Evolutionary conservation across 2,888 invertebrate species (phyloP), one percentile per base, ranked within the genome.

Genomic region (Apeira syringaria): DNA sequence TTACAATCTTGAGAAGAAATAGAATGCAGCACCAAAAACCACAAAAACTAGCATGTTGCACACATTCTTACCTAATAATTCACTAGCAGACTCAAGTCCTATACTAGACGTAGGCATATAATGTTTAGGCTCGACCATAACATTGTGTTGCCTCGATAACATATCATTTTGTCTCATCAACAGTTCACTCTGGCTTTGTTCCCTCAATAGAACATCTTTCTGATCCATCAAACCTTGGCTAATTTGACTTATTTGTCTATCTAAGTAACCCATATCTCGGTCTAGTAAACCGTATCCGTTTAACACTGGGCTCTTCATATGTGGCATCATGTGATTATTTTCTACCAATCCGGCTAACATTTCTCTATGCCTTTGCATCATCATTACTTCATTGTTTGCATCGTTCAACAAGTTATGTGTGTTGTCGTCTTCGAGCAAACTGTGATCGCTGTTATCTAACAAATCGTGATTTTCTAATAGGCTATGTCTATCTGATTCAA

Each of bases 401-500:
- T 84, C 84, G 45, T 79, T 74, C 1, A 88, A 56, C n/a, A 87
- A 59, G 31, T 74, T 80, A 60, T 89, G 88, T 40, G 81, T 77
- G 49, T 70, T 74, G 34, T 89, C 87, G 39, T 88, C 87, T 11
- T 89, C 89, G 26, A 89, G 42, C 5, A 89, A 52, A 26, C 81
- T 82, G 74, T 87, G 90, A 46, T 90, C 88, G 37, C 84, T 87
- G 64, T 71, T 86, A 34, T 90, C 87, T 63, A 89, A 61, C 37
- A 90, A 51, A 49, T 87, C 86, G 57, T 90, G 88, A 52, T 82
- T 88, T 42, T 90, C 90, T 57, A 90, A 59, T 41, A 90, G 59
- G 55, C 86, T 87, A 63, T 90, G 90, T 63, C 90, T 75, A 45
- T 90, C 90, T n/a, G 87, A 87, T 68, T 88, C 88, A 37, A 88